These are phyloP conservation scores for Lottia gigantea DNA, from an alignment of 2,888 invertebrate genomes.

Conservation along the genomic window DNA sequence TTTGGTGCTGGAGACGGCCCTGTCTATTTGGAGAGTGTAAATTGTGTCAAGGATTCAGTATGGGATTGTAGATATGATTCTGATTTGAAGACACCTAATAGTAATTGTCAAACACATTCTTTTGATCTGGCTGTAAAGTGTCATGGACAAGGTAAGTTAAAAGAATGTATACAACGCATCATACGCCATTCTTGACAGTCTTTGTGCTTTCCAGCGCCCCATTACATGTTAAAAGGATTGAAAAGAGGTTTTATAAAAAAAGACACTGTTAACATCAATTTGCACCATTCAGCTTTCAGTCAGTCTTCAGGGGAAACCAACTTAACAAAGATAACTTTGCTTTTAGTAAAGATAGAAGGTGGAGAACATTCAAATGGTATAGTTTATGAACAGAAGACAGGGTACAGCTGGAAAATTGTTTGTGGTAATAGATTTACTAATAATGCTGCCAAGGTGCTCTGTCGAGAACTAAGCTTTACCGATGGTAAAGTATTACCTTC, in stretches of 20 bases:
- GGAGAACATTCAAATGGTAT: slow-evolving; percentile 51
- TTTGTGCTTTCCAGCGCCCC: no score
- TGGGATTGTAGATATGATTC: slow-evolving; percentile 40
- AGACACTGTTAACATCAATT: no score
- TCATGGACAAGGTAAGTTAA: slow-evolving; percentile 40
- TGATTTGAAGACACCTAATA: slow-evolving; percentile 39
- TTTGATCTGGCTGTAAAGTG: slow-evolving; percentile 49
- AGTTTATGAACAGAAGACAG: slow-evolving; percentile 19
- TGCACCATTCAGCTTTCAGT: no score
- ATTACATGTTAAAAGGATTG: neutral
- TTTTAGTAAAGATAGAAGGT: slow-evolving; percentile 38
- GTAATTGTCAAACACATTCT: slow-evolving; percentile 37
- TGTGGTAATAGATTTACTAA: slow-evolving; percentile 52
- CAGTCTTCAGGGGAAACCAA: no score
- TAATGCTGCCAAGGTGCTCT: slow-evolving; percentile 47
- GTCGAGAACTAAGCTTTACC: slow-evolving; percentile 41
- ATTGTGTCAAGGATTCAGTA: slow-evolving; percentile 45
- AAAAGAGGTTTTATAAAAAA: no score
- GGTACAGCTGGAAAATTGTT: slow-evolving; percentile 27
- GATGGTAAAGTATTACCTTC: slow-evolving; percentile 42
- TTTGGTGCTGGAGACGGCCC: slow-evolving; percentile 43
- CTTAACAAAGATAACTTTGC: no score
- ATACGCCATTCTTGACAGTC: no score
- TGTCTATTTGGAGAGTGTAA: slow-evolving; percentile 45
- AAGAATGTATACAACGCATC: no score